Base-by-base conservation (phyloP, 2,113 vertebrate genomes). In the Pontoporia blainvillei region DNA sequence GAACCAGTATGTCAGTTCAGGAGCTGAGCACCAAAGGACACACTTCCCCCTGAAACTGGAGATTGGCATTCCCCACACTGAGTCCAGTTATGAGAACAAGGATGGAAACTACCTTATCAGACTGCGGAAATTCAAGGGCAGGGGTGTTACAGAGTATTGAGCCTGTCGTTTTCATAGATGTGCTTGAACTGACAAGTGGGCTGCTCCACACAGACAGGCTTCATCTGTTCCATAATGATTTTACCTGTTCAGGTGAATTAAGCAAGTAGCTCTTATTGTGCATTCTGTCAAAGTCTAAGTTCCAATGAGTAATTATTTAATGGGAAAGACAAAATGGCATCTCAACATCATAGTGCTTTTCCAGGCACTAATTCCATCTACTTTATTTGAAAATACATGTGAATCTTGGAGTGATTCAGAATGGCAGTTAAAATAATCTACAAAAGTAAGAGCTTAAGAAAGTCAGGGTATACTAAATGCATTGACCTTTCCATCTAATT, bases 131-230 rank as follows among this genome's bases (percentile, higher is more conserved):
- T 1, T 15, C 13, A 52, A 27, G 4, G 8, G 2, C 2, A 89
- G 18, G 1, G 0, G 31, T 3, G 13, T 1, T 8, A 5, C 20
- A 23, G 4, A 17, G 49, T 36, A 1, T 17, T 3, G 29, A 64
- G 25, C 11, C 0, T 8, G 3, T 29, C 0, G 0, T 29, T 36
- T 64, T 87, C 18, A 8, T 2, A 3, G 18, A 41, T 20, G 20
- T n/a, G 12, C 6, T 54, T 34, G 57, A 61, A 25, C 34, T 46
- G 66, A 29, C 14, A 13, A 36, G 29, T 2, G 9, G 57, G 27
- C 34, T 62, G 2, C 36, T 49, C 59, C 44, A 15, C 36, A 52
- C 0, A 31, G 44, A 46, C 17, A 57, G 29, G 21, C 4, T 23
- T 27, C 54, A 17, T 27, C 61, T 41, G 67, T 5, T 34, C 49